phyloP scores from a whole-genome alignment of 2,113 vertebrate species.

The Mormyrus iriodes region DNA sequence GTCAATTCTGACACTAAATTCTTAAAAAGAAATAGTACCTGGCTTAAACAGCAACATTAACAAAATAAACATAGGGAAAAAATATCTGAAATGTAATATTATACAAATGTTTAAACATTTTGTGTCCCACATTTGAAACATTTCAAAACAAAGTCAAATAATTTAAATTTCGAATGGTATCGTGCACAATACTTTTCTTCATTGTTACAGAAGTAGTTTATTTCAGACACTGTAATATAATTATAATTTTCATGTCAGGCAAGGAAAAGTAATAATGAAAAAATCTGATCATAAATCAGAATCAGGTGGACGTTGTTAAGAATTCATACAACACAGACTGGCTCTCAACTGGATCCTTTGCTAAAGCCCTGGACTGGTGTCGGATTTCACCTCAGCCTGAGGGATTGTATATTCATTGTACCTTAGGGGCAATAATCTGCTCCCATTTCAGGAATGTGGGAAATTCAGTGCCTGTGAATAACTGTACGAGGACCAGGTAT shows the following conservation, averaged over 20 bases:
- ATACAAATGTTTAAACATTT: neutral
- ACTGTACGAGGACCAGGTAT: conserved; percentile 19
- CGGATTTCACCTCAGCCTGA: conserved; percentile 50
- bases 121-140: neutral
- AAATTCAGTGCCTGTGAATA: conserved; percentile 37
- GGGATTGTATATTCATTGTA: conserved; percentile 21
- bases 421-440: conserved; percentile 16
- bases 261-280: neutral
- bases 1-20: neutral
- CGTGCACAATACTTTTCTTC: neutral
- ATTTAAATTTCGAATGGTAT: neutral
- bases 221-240: neutral
- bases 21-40: neutral
- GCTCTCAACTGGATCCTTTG: neutral
- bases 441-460: conserved; percentile 24
- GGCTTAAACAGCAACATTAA: neutral
- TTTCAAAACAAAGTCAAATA: neutral
- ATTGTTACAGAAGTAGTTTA: neutral
- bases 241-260: neutral
- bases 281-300: neutral
- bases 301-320: neutral
- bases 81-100: neutral
- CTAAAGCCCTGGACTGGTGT: conserved; percentile 29
- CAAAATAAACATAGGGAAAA: neutral
- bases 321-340: neutral